A percentile compares a stretch with the other conserved stretches of the same genome.
These are phyloP conservation scores for Phacellophora camtschatica DNA, from an alignment of 30 jellyfish, hydroid and myxozoan species.

Conservation along the genomic window DNA sequence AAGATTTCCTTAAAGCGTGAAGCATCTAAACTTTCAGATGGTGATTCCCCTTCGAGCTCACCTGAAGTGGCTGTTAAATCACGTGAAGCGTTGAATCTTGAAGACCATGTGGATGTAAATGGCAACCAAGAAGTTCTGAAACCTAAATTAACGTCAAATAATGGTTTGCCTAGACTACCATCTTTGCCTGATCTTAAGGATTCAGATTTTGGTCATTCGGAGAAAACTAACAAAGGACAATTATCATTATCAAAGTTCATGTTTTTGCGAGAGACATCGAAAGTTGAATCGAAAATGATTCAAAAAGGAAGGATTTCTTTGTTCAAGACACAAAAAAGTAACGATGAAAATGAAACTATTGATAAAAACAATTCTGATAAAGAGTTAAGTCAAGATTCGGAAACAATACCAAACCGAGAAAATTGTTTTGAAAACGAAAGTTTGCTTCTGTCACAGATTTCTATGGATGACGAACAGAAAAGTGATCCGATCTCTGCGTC, in stretches of 20 bases:
- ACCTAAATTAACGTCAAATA: too few species aligned
- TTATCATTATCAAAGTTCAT: background rate
- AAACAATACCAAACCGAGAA: background rate
- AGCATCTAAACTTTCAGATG: constrained; percentile 31
- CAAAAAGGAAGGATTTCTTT: background rate
- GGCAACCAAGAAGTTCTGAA: too few species aligned
- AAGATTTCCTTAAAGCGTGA: constrained; percentile 21
- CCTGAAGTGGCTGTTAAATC: constrained; percentile 16
- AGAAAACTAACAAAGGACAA: background rate
- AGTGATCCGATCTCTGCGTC: too few species aligned
- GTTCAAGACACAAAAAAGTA: background rate
- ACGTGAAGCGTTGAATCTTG: background rate
- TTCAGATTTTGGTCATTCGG: background rate
- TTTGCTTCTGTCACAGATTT: constrained; percentile 4
- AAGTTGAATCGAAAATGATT: background rate
- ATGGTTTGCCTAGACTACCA: background rate
- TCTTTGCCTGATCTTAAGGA: background rate
- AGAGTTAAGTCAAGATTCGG: background rate
- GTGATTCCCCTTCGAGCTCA: constrained; percentile 10
- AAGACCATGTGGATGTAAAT: background rate
- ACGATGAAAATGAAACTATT: background rate
- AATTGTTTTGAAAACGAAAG: background rate
- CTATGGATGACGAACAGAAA: background rate
- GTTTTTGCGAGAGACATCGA: background rate
- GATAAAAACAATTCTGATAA: background rate